Percentiles rank a stretch among this genome's conserved stretches.
Evolutionary conservation across 92 coral and sea anemone species (phyloP).

Genomic region (Porites rus): DNA sequence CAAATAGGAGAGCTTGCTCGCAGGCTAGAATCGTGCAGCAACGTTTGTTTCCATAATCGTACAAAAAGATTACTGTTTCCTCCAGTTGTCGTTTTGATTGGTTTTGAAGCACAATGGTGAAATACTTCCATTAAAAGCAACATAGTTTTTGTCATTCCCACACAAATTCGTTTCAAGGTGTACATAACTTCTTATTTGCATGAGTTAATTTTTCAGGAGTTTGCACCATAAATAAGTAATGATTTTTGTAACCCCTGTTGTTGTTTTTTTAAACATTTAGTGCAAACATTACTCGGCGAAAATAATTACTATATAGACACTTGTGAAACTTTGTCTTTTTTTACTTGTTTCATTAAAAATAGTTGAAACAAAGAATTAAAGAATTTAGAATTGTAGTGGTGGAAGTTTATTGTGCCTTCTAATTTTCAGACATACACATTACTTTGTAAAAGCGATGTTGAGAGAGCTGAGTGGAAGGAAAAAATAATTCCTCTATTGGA

Average conservation of each 20-base stretch:
- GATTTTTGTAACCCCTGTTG: background rate
- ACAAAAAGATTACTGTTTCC: too few species aligned
- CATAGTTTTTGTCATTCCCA: too few species aligned
- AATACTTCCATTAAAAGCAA: too few species aligned
- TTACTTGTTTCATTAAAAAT: background rate
- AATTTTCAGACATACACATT: constrained; percentile 84
- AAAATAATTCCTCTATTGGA: constrained; percentile 62
- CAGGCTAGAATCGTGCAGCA: too few species aligned
- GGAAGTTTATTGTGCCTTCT: background rate
- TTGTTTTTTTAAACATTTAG: background rate
- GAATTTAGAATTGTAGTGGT: background rate
- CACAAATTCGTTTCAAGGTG: background rate
- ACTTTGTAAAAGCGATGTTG: constrained; percentile 86
- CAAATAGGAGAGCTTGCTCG: too few species aligned
- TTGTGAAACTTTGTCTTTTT: background rate
- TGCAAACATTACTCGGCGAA: background rate
- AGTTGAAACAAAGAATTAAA: background rate
- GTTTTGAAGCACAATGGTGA: too few species aligned
- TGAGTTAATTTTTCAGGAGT: constrained; percentile 6
- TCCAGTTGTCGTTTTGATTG: too few species aligned
- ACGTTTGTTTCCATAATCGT: too few species aligned
- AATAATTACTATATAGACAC: background rate
- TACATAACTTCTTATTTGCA: background rate
- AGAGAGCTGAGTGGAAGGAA: constrained; percentile 95
- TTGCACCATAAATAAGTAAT: constrained; percentile 11